A percentile compares a stretch with the other conserved stretches of the same genome.
Conservation (phyloP, 92 coral and sea anemone species). For the Palythoa caribaeorum region DNA sequence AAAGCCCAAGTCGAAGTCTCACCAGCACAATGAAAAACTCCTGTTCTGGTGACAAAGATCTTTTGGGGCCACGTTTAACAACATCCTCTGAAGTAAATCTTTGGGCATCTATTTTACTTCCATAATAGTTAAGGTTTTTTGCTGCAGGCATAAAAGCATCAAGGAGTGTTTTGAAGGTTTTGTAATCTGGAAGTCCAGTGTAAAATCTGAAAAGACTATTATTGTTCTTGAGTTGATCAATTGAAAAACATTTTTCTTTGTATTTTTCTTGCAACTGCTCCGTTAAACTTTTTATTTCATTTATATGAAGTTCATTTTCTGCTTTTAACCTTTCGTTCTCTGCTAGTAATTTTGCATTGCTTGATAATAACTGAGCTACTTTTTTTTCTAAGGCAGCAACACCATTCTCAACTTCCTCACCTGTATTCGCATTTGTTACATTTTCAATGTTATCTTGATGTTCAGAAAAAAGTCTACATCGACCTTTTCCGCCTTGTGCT, state of each 20-base stretch:
- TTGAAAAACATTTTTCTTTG: conserved; percentile 44
- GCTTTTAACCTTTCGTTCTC: conserved; percentile 50
- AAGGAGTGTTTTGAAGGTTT: conserved; percentile 50
- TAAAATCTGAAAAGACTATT: conserved; percentile 55
- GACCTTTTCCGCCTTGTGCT: neutral
- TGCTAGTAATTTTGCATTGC: conserved; percentile 12
- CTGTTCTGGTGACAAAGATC: conserved; percentile 64
- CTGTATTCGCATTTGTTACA: neutral
- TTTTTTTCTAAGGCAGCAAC: neutral
- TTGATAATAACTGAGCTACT: conserved; percentile 11
- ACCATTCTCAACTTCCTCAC: neutral
- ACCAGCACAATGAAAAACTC: conserved; percentile 37
- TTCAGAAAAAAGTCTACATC: conserved; percentile 7
- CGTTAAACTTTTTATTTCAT: conserved; percentile 58
- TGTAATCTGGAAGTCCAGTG: conserved; percentile 68
- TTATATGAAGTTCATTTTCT: conserved; percentile 56
- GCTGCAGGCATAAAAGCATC: conserved; percentile 62
- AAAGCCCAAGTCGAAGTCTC: conserved; percentile 67
- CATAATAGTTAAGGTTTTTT: conserved; percentile 60
- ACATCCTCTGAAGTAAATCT: conserved; percentile 8
- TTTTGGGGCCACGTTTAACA: conserved; percentile 60
- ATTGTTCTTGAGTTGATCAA: conserved; percentile 56
- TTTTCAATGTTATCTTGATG: neutral
- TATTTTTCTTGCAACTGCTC: conserved; percentile 54
- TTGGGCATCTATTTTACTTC: conserved; percentile 51